Conservation (phyloP, 1,140 invertebrate species). For the Trachymyrmex septentrionalis region DNA sequence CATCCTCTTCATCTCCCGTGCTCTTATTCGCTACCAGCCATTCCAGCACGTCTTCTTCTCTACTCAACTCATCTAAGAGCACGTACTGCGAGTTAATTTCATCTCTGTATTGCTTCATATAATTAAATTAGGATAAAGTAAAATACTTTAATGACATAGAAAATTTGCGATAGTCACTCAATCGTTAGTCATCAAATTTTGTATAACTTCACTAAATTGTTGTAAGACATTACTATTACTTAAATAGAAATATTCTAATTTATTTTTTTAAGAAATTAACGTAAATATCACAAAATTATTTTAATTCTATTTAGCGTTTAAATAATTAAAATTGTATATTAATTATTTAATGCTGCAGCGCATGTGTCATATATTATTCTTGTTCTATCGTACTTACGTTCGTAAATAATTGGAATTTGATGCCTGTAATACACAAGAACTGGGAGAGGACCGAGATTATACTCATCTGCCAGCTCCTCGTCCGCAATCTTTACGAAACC, state of each 20-base stretch:
- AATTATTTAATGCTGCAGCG: too few species aligned
- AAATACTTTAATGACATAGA: background rate
- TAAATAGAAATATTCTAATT: background rate
- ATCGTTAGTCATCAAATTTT: background rate
- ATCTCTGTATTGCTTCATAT: background rate
- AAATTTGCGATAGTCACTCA: background rate
- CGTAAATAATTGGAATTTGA: constrained; percentile 97
- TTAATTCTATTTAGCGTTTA: background rate
- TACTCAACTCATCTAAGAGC: constrained; percentile 93
- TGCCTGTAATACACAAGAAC: constrained; percentile 97
- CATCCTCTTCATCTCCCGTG: constrained; percentile 96
- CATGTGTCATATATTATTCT: background rate
- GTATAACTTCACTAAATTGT: background rate
- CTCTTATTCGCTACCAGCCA: constrained; percentile 97
- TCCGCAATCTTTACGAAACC: constrained; percentile 98
- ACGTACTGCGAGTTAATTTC: constrained; percentile 32
- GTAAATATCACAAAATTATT: background rate
- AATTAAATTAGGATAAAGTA: background rate
- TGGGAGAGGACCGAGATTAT: constrained; percentile 95
- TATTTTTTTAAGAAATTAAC: background rate
- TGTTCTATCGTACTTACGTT: constrained; percentile 89
- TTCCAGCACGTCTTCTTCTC: constrained; percentile 96
- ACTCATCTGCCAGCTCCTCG: constrained; percentile 96
- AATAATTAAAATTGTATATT: background rate
- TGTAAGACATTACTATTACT: background rate